Percentiles rank a stretch among this genome's conserved stretches.
Evolutionary conservation across 2,888 invertebrate species (phyloP).

Genomic region (Hirtodrosophila confusa): DNA sequence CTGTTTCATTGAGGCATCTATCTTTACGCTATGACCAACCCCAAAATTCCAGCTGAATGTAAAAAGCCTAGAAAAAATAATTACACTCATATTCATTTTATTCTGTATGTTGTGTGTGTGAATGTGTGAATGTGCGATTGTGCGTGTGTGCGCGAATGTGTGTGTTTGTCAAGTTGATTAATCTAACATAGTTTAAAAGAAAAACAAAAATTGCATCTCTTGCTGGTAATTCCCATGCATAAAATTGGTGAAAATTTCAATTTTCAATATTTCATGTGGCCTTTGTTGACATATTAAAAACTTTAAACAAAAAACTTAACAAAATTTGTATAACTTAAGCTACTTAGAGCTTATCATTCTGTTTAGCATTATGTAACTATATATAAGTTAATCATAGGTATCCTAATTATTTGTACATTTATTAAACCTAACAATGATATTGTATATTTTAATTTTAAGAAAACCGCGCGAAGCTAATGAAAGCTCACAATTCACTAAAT

Average conservation of each 20-base stretch:
- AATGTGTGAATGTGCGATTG: background rate
- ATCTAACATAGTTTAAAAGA: conserved; percentile 32
- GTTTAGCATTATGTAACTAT: conserved; percentile 59
- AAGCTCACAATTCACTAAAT: conserved; percentile 29
- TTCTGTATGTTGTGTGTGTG: conserved; percentile 9
- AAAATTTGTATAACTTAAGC: conserved; percentile 26
- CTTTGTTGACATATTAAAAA: conserved; percentile 58
- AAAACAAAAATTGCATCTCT: conserved; percentile 19
- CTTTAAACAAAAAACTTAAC: conserved; percentile 8
- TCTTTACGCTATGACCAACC: conserved; percentile 46
- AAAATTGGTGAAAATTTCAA: conserved; percentile 61
- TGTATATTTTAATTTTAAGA: conserved; percentile 37
- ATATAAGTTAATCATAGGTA: conserved; percentile 62
- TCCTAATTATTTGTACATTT: conserved; percentile 68
- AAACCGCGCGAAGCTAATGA: conserved; percentile 40
- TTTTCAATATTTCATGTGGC: conserved; percentile 77
- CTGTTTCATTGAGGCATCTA: conserved; percentile 71
- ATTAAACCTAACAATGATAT: conserved; percentile 24
- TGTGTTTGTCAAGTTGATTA: conserved; percentile 38
- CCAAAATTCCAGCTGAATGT: conserved; percentile 49
- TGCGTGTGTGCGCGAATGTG: background rate
- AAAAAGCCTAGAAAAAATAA: conserved; percentile 41
- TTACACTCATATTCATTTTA: conserved; percentile 35
- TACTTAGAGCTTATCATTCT: conserved; percentile 59
- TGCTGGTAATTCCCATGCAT: conserved; percentile 42